These are phyloP conservation scores for Cantharis flavilabris DNA, from an alignment of 2,888 invertebrate genomes.

Conservation along the genomic window DNA sequence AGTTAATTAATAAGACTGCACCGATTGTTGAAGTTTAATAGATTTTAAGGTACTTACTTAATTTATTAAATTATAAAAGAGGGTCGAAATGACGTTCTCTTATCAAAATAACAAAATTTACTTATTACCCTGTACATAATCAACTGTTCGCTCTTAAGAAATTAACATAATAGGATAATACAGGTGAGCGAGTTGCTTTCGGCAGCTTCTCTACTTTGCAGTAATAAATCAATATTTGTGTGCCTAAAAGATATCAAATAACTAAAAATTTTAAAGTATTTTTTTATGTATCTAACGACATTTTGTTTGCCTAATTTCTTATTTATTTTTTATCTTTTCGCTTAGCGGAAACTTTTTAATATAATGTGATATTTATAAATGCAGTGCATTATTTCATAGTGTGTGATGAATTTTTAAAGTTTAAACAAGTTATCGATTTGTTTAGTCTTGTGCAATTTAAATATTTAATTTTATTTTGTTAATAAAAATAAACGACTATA, in stretches of 20 bases:
- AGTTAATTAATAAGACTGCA: conserved; percentile 3
- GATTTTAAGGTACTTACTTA: neutral
- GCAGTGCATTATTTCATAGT: conserved; percentile 23
- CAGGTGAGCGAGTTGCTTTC: neutral
- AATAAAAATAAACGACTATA: neutral
- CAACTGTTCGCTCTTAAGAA: no score
- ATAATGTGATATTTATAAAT: conserved; percentile 26
- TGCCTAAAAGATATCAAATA: neutral
- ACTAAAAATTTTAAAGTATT: neutral
- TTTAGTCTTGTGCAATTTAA: conserved; percentile 13
- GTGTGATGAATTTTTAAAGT: conserved; percentile 14
- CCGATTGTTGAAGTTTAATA: neutral
- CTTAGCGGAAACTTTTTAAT: conserved; percentile 9
- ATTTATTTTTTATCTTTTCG: conserved; percentile 3
- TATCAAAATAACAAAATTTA: neutral
- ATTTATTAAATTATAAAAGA: neutral
- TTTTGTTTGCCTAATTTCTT: conserved; percentile 1
- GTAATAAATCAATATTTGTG: neutral
- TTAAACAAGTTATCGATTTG: neutral
- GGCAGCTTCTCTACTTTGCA: neutral
- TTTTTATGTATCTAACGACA: neutral
- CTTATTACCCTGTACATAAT: neutral
- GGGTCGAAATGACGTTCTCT: neutral
- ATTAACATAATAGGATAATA: neutral
- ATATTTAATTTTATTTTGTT: conserved; percentile 6